These are phyloP conservation scores for Garra rufa DNA, from an alignment of 2,113 vertebrate genomes.

Conservation along the genomic window DNA sequence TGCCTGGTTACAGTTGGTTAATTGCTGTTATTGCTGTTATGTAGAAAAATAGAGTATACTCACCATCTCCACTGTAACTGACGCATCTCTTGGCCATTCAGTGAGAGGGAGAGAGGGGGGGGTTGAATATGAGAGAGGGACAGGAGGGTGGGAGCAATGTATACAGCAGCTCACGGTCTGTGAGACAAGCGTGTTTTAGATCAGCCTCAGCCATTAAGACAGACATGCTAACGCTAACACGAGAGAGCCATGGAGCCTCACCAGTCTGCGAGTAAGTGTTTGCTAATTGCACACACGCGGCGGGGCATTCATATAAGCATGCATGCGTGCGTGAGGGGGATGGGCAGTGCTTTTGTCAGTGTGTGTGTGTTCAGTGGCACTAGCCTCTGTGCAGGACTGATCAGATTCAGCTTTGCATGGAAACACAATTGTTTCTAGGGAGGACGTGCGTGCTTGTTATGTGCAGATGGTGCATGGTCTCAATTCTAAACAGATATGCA, in stretches of 20 bases:
- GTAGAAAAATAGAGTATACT: background rate
- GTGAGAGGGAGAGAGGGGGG: background rate
- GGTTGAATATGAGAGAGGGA: constrained; percentile 16
- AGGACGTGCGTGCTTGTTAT: background rate
- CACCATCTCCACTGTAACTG: background rate
- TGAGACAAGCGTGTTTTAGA: constrained; percentile 2
- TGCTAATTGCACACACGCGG: constrained; percentile 14
- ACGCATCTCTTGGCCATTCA: background rate
- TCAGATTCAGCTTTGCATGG: background rate
- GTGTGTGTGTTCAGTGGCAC: constrained; percentile 20
- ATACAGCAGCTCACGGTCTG: background rate
- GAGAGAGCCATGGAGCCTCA: constrained; percentile 50
- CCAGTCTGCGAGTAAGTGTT: constrained; percentile 53
- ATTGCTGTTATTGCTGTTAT: no score
- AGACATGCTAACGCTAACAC: constrained; percentile 53
- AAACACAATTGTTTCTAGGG: background rate
- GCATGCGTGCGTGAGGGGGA: constrained; percentile 35
- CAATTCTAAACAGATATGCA: background rate
- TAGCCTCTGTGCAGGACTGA: background rate
- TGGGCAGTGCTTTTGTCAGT: constrained; percentile 50
- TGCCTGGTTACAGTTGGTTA: no score
- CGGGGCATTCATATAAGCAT: background rate
- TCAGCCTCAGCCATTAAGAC: background rate
- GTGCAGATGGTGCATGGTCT: constrained; percentile 11
- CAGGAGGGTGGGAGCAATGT: constrained; percentile 1